Base-by-base conservation (phyloP, 2,797 vertebrate species). In the Synanceia verrucosa region DNA sequence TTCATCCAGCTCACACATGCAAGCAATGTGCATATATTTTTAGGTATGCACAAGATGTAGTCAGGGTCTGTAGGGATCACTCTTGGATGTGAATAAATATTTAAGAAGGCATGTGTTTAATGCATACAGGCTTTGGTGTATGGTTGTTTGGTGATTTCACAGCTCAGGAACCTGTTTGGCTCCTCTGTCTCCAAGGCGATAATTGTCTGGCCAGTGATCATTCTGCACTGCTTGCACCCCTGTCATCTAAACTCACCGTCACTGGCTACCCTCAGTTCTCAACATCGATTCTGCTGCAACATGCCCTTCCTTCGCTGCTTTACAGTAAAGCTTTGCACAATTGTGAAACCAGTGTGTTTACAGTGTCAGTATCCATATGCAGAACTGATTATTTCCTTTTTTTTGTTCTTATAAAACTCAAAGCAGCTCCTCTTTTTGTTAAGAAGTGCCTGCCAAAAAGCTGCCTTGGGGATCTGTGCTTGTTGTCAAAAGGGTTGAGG, bases 181-280 rank as follows among this genome's bases (percentile, higher is more conserved):
- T 77, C 56, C 62, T 39, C 65, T 61, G 78, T 83, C 79, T 87
- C 76, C 36, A 11, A 78, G 65, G 78, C 5, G 31, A 52, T 65
- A 28, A 55, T 64, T 61, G 70, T 58, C 59, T 81, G 44, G 76
- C 65, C 31, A 26, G 73, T 75, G 75, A 77, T 76, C 47, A 19
- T 70, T 21, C 47, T 66, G 75, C 77, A 68, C 60, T 0, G 55
- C 81, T 77, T 70, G 76, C 82, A 79, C 83, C 80, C 65, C 65
- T 87, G 87, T 88, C 88, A 89, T 79, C 64, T 77, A 74, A 76
- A 70, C 80, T 85, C 76, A 85, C 70, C 80, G 43, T 87, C 85
- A 86, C 59, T 31, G 43, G 73, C 64, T 56, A 21, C n/a, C 70
- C 55, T 39, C 43, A 73, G 68, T 47, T 56, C 59, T 65, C 64